Base-by-base conservation (phyloP, 2,888 invertebrate species). In the Teleiodes luculella region DNA sequence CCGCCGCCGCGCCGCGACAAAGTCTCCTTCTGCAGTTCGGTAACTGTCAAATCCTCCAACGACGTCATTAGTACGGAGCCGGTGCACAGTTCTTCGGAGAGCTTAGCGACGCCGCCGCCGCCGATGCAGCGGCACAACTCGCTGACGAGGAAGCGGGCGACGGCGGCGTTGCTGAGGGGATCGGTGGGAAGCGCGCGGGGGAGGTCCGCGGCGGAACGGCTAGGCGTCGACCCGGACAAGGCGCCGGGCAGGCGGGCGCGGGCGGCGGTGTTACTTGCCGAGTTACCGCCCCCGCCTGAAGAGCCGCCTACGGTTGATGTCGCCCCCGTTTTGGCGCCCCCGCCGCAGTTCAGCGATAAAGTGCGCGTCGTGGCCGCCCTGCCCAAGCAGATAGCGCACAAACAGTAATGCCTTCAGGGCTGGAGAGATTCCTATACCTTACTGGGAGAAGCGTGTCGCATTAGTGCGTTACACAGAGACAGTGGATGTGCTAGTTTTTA, bases 261-360 rank as follows among this genome's bases (percentile, higher is more conserved):
- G 59, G 93, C 93, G 62, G 94, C 94, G 6, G 95, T 94, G 31
- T 94, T 95, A 50, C 83, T 96, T 57, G 95, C 95, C 10, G 95
- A 94, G 74, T 86, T 96, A 53, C 96, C 96, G 48, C 96, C 96
- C 10, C 96, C 96, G 13, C 92, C 93, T 54, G 95, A 96, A 76
- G 92, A 92, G 68, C 91, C 92, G 55, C 74, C 76, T 46, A 83
- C 65, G 63, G 57, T 63, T 92, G 58, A 66, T 64, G 57, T 67
- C 71, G 59, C 72, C 63, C 55, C 76, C 55, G 52, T 95, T 60
- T 88, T 95, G 58, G 96, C 96, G 20, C 97, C 97, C 36, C 97
- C 97, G 35, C 97, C 97, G 36, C 97, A 97, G 84, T 97, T 97
- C 87, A 96, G 95, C 82, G 97, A 97, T 86, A 91, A 94, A 67